Conservation (phyloP, 2,113 vertebrate species). For the Brachionichthys hirsutus region DNA sequence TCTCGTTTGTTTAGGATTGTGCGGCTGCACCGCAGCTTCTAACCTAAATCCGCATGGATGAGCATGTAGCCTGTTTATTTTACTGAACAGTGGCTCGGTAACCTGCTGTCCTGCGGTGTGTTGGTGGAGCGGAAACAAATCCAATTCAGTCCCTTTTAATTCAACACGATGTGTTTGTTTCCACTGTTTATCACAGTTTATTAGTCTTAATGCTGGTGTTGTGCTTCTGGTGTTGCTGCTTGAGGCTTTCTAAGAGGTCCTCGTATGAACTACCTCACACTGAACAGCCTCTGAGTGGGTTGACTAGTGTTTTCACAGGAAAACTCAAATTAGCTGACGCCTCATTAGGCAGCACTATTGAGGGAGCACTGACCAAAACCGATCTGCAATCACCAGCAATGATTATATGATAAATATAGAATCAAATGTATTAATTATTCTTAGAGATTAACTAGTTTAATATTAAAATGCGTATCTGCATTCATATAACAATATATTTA, state of each 20-base stretch:
- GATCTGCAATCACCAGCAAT: too few species aligned
- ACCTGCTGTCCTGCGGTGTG: neutral
- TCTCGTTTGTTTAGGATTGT: constrained; percentile 54
- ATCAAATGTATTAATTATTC: too few species aligned
- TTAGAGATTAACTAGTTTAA: too few species aligned
- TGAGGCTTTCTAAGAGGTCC: too few species aligned
- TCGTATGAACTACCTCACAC: too few species aligned
- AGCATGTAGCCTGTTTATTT: constrained; percentile 12
- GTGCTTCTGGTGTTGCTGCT: neutral
- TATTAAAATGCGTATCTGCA: too few species aligned
- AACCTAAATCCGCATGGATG: constrained; percentile 13
- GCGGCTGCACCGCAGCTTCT: constrained; percentile 20
- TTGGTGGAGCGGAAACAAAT: constrained; percentile 2
- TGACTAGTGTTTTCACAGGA: too few species aligned
- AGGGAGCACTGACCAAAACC: too few species aligned
- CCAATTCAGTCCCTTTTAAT: neutral
- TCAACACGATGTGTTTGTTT: constrained; percentile 1
- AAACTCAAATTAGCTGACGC: too few species aligned
- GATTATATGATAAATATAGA: too few species aligned
- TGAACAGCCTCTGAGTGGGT: neutral
- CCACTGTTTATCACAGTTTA: constrained; percentile 13
- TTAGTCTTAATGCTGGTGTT: constrained; percentile 5
- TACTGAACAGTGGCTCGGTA: neutral
- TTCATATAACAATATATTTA: too few species aligned
- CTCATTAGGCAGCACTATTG: too few species aligned